These are phyloP conservation scores for Mionectes macconnelli DNA, from an alignment of 2,113 vertebrate genomes.

Conservation along the genomic window DNA sequence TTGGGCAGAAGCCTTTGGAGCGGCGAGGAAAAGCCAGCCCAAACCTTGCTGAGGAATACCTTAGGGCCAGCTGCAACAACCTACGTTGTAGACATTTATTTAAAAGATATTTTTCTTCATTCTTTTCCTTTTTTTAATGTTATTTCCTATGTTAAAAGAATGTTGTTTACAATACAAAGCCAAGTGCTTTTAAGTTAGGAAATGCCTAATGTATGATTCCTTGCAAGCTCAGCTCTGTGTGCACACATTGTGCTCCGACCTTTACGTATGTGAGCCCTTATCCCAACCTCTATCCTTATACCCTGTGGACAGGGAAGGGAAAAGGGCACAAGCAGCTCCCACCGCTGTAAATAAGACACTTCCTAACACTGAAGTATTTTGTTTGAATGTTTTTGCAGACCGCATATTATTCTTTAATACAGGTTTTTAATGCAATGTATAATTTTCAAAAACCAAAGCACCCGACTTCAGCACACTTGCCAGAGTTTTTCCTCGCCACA, in stretches of 20 bases:
- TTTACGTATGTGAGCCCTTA: not conserved
- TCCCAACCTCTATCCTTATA: not conserved
- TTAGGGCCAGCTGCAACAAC: constrained; percentile 1
- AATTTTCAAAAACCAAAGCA: constrained; percentile 60
- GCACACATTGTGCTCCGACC: not conserved
- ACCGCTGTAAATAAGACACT: constrained; percentile 48
- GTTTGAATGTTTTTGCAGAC: constrained; percentile 16
- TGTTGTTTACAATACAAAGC: constrained; percentile 52
- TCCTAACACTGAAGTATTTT: constrained; percentile 23
- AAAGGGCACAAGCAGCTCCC: not conserved
- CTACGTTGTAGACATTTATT: not conserved
- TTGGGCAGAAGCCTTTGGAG: not conserved
- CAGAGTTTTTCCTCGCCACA: constrained; percentile 46
- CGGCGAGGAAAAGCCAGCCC: not conserved
- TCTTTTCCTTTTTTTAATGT: not conserved
- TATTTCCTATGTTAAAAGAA: constrained; percentile 51
- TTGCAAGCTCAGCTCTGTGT: not conserved
- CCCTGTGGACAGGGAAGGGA: not conserved
- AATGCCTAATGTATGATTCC: constrained; percentile 57
- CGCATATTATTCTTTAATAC: constrained; percentile 49
- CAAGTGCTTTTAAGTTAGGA: constrained; percentile 65
- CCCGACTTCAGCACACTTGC: not conserved
- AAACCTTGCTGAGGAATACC: not conserved
- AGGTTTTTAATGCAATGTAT: constrained; percentile 24
- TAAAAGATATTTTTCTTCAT: not conserved